phyloP scores from a whole-genome alignment of 2,113 vertebrate species.

The Gymnogyps californianus region DNA sequence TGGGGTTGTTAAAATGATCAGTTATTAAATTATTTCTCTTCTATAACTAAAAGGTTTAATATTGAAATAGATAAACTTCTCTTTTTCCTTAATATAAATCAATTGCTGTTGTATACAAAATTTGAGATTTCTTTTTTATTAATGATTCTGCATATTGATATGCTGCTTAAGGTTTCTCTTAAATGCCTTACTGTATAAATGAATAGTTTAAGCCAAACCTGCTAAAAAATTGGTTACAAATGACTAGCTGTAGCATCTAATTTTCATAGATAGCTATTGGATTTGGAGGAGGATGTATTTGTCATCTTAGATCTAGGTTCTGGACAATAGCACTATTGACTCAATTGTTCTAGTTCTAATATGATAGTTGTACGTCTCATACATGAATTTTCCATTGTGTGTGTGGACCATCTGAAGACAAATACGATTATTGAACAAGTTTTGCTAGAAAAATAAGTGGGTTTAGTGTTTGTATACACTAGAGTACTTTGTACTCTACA shows the following conservation, averaged over 20 bases:
- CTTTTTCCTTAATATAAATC: not conserved
- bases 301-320: not conserved
- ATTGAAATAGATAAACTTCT: not conserved
- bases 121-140: not conserved
- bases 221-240: not conserved
- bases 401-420: not conserved
- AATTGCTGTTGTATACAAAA: not conserved
- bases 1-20: not conserved
- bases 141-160: not conserved
- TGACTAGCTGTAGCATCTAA: not conserved
- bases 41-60: not conserved
- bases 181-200: not conserved
- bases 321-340: not conserved
- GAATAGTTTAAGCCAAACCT: not conserved
- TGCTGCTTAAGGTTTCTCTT: not conserved
- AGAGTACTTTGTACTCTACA: not conserved
- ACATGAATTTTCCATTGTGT: not conserved
- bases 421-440: not conserved
- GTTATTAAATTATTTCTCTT: not conserved
- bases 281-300: not conserved
- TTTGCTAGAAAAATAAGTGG: not conserved
- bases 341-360: not conserved
- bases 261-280: not conserved
- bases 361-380: not conserved
- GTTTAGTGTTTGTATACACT: not conserved